These are phyloP conservation scores for Acanthisitta chloris DNA, from an alignment of 2,113 vertebrate genomes.

Conservation along the genomic window DNA sequence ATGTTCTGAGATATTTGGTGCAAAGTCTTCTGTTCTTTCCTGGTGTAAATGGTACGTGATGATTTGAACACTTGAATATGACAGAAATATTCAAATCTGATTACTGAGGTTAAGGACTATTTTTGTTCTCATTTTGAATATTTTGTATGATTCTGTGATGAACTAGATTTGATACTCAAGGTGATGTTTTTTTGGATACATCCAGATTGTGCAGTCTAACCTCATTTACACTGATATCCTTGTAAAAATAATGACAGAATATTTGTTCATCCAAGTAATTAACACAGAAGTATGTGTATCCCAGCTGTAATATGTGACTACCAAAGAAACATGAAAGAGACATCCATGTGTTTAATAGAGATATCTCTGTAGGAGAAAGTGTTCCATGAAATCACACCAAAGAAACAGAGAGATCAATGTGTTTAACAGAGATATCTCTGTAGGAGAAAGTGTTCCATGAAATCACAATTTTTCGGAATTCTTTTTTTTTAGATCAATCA, in stretches of 20 bases:
- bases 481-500: background rate
- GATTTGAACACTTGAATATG: background rate
- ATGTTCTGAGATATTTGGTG: background rate
- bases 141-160: background rate
- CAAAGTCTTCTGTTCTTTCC: background rate
- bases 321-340: background rate
- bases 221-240: background rate
- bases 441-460: background rate
- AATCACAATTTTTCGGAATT: accelerated
- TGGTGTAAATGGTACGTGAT: background rate
- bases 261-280: background rate
- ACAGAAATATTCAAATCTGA: background rate
- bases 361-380: background rate
- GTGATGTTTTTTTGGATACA: background rate
- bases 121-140: background rate
- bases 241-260: background rate
- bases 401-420: background rate
- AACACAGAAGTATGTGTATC: background rate
- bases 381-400: too few species aligned
- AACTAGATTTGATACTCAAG: background rate
- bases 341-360: background rate
- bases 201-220: background rate
- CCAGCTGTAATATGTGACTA: background rate
- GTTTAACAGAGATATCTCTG: background rate
- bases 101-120: background rate